phyloP scores from a whole-genome alignment of 2,797 vertebrate genomes.

The Rhodeus uyekii region DNA sequence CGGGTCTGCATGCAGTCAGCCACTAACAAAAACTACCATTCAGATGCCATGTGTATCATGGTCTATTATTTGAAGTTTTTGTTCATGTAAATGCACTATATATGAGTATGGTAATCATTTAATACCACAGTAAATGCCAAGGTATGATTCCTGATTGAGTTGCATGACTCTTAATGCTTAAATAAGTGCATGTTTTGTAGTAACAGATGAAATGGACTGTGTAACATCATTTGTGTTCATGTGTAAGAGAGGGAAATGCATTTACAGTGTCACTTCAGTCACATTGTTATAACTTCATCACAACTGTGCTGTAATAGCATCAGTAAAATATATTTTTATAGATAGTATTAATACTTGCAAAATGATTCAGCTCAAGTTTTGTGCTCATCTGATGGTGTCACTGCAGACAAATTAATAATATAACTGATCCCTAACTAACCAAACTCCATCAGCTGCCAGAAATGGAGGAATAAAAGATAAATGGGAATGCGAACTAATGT shows the following conservation, averaged over 20 bases:
- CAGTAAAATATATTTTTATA: no score
- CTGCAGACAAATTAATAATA: no score
- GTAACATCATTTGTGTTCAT: background rate
- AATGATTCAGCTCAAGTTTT: no score
- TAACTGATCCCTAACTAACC: no score
- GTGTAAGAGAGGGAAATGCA: background rate
- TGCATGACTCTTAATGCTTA: background rate
- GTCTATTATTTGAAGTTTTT: background rate
- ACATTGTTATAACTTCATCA: no score
- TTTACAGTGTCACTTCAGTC: background rate
- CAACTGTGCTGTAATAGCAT: no score
- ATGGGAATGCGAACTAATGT: no score
- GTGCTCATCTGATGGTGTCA: no score
- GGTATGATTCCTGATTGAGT: background rate
- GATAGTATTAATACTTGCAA: no score
- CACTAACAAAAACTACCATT: background rate
- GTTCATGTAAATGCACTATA: background rate
- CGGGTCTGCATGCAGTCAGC: background rate
- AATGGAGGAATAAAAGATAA: no score
- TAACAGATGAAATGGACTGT: background rate
- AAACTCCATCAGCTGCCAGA: no score
- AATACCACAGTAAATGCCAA: no score
- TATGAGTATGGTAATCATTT: background rate
- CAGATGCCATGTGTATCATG: background rate
- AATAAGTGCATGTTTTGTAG: background rate